These are phyloP conservation scores for Pseudoatta argentina DNA, from an alignment of 1,140 invertebrate genomes.

Conservation along the genomic window DNA sequence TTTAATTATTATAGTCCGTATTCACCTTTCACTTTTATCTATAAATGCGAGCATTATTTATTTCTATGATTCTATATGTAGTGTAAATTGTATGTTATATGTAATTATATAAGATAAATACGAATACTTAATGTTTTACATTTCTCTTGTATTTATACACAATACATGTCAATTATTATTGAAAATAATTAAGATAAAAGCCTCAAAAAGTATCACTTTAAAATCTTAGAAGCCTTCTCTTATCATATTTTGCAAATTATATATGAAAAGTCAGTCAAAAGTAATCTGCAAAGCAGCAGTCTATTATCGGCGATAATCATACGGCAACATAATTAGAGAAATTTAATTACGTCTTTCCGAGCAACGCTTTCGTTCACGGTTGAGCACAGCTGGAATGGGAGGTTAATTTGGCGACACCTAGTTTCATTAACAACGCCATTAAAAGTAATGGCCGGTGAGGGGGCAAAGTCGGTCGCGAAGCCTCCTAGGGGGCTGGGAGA, in stretches of 20 bases:
- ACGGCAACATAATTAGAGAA: constrained; percentile 56
- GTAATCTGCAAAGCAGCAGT: constrained; percentile 18
- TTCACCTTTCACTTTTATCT: too few species aligned
- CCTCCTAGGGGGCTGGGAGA: constrained; percentile 78
- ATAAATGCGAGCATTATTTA: too few species aligned
- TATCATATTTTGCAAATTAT: neutral
- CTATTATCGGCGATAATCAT: constrained; percentile 55
- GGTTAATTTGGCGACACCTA: constrained; percentile 86
- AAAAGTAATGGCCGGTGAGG: constrained; percentile 85
- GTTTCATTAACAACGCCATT: constrained; percentile 87
- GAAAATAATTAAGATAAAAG: neutral
- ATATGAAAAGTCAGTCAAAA: constrained; percentile 13
- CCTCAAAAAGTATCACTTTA: neutral
- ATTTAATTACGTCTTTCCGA: constrained; percentile 56
- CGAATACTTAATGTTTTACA: neutral
- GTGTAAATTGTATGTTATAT: too few species aligned
- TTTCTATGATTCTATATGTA: too few species aligned
- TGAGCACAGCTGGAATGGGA: constrained; percentile 84
- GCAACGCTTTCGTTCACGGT: constrained; percentile 70
- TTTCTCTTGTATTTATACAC: neutral
- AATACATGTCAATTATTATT: neutral
- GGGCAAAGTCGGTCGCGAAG: constrained; percentile 77
- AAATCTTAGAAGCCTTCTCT: neutral
- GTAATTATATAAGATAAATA: too few species aligned
- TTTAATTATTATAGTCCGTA: neutral